Conservation (phyloP, 2,888 invertebrate species). For the Limenitis arthemis region DNA sequence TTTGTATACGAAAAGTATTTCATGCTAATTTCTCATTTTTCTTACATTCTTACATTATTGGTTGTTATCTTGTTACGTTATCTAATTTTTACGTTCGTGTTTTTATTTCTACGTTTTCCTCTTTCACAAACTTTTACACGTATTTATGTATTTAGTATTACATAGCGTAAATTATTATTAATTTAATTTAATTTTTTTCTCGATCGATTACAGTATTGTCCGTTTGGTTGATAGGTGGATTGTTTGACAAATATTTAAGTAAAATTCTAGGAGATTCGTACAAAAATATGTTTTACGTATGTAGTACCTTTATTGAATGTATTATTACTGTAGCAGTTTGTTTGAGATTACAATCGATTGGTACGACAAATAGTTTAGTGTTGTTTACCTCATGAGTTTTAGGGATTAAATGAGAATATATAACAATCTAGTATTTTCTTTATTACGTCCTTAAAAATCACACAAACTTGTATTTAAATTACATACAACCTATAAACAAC, state of each 20-base stretch:
- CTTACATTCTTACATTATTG: constrained; percentile 36
- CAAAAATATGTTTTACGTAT: constrained; percentile 27
- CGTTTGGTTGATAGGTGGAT: constrained; percentile 43
- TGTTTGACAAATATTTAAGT: constrained; percentile 36
- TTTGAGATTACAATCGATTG: constrained; percentile 51
- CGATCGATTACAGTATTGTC: constrained; percentile 41
- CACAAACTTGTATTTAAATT: too few relatives aligned
- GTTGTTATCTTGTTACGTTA: constrained; percentile 68
- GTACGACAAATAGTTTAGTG: constrained; percentile 61
- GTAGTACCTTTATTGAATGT: constrained; percentile 30
- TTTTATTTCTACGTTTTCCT: constrained; percentile 40
- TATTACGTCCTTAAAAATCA: constrained; percentile 10
- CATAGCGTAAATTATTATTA: constrained; percentile 59
- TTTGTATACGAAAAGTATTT: too few relatives aligned
- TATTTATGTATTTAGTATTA: constrained; percentile 62
- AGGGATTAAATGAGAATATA: constrained; percentile 67
- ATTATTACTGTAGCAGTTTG: constrained; percentile 34
- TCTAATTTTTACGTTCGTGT: constrained; percentile 59
- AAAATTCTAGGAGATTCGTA: constrained; percentile 21
- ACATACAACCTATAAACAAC: too few relatives aligned
- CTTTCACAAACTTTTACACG: constrained; percentile 42
- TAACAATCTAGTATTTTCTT: constrained; percentile 40
- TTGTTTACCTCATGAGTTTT: constrained; percentile 72
- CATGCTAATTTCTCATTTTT: constrained; percentile 2
- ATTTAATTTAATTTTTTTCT: constrained; percentile 37